phyloP scores from a whole-genome alignment of 2,888 invertebrate genomes.

The Pristionchus entomophagus region DNA sequence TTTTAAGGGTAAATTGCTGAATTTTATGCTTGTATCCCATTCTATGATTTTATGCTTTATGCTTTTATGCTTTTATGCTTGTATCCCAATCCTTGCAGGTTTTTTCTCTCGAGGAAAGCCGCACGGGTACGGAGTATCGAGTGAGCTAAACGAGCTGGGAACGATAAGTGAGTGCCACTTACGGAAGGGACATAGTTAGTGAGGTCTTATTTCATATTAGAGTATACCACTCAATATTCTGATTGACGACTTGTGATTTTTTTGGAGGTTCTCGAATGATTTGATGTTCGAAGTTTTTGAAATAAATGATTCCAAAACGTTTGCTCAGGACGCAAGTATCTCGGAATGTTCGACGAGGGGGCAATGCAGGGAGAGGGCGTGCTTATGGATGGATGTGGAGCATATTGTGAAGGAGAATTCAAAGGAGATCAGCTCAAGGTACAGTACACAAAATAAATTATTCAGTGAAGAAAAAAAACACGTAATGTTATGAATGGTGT shows the following conservation, averaged over 20 bases:
- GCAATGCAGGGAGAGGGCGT: neutral
- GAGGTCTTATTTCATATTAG: too few relatives aligned
- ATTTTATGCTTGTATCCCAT: neutral
- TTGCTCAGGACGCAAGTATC: slow-evolving; percentile 1
- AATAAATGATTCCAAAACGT: neutral
- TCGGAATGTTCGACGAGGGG: slow-evolving; percentile 15
- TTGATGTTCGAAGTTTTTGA: too few relatives aligned
- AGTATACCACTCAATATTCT: too few relatives aligned
- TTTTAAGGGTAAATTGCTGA: neutral
- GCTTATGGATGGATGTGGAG: slow-evolving; percentile 40
- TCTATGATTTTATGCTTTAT: too few relatives aligned
- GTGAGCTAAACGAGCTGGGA: slow-evolving; percentile 4
- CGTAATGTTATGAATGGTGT: too few relatives aligned
- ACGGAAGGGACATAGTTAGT: too few relatives aligned
- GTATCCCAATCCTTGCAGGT: neutral
- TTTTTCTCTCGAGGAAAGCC: slow-evolving; percentile 39
- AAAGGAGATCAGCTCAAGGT: slow-evolving; percentile 29
- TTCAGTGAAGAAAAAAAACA: too few relatives aligned
- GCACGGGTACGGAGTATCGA: slow-evolving; percentile 33
- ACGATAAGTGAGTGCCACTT: slow-evolving; percentile 28
- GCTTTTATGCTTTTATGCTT: too few relatives aligned
- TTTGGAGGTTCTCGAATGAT: too few relatives aligned
- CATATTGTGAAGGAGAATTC: slow-evolving; percentile 40
- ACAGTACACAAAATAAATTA: too few relatives aligned
- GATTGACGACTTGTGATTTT: too few relatives aligned